Conservation (phyloP, 2,888 invertebrate genomes). For the Xestia xanthographa region DNA sequence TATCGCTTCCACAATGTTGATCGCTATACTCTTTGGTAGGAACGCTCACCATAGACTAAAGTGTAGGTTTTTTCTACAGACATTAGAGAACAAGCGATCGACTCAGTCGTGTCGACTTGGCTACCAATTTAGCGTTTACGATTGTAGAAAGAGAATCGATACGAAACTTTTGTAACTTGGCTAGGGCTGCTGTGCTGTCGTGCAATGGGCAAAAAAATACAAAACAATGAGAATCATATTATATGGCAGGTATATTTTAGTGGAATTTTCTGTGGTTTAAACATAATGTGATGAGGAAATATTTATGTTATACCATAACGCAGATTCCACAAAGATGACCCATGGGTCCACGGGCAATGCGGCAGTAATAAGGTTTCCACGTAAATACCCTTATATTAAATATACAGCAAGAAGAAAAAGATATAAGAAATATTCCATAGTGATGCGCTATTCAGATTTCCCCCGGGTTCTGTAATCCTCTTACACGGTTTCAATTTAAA, state of each 20-base stretch:
- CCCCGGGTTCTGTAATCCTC: conserved; percentile 73
- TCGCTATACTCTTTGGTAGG: no score
- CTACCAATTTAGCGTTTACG: no score
- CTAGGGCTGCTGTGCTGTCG: no score
- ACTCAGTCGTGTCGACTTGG: no score
- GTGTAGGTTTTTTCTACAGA: no score
- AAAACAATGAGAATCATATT: no score
- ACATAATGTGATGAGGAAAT: conserved; percentile 20
- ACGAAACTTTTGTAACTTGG: no score
- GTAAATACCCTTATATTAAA: conserved; percentile 60
- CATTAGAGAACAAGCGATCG: no score
- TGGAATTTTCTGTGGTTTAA: background rate
- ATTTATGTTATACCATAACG: conserved; percentile 21
- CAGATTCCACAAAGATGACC: conserved; percentile 12
- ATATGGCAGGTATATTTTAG: background rate
- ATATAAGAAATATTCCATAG: conserved; percentile 68
- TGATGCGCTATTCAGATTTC: conserved; percentile 74
- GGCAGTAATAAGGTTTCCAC: conserved; percentile 39
- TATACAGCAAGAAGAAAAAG: conserved; percentile 64
- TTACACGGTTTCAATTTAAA: conserved; percentile 75
- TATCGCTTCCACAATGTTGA: no score
- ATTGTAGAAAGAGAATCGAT: no score
- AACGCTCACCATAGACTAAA: no score
- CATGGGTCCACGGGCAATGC: conserved; percentile 14
- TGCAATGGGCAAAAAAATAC: background rate